A percentile compares a stretch with the other conserved stretches of the same genome.
phyloP scores from a whole-genome alignment of 2,113 vertebrate species.

The Rhombomys opimus region DNA sequence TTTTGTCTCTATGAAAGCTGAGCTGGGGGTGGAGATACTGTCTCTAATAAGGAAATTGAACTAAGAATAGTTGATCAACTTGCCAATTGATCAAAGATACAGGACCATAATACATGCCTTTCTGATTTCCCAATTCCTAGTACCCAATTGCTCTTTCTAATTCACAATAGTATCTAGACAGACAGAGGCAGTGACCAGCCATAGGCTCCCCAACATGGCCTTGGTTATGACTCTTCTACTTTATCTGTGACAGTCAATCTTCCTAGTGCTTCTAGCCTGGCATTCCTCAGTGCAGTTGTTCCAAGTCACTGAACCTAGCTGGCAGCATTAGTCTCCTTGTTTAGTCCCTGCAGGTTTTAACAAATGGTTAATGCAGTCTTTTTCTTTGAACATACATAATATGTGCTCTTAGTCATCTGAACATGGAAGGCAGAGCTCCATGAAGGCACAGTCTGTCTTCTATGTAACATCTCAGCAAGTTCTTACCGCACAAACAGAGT shows the following conservation, averaged over 20 bases:
- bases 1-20: background rate
- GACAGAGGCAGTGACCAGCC: no score
- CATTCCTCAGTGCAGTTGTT: background rate
- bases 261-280: background rate
- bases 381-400: slow-evolving; percentile 35
- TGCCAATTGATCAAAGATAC: background rate
- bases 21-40: no score
- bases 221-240: background rate
- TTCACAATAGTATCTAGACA: background rate
- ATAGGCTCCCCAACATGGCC: background rate
- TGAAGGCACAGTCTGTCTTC: background rate
- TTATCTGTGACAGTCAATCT: background rate
- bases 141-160: background rate
- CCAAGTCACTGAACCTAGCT: background rate
- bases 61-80: background rate
- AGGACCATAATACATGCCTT: background rate
- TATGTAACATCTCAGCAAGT: background rate
- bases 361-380: slow-evolving; percentile 13
- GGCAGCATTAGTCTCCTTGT: background rate
- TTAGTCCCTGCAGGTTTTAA: slow-evolving; percentile 46
- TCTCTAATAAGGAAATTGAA: background rate
- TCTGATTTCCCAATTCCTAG: background rate
- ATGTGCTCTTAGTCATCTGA: slow-evolving; percentile 1
- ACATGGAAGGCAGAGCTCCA: background rate
- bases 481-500: background rate